phyloP scores from a whole-genome alignment of 2,113 vertebrate species.

The Erpornis zantholeuca region DNA sequence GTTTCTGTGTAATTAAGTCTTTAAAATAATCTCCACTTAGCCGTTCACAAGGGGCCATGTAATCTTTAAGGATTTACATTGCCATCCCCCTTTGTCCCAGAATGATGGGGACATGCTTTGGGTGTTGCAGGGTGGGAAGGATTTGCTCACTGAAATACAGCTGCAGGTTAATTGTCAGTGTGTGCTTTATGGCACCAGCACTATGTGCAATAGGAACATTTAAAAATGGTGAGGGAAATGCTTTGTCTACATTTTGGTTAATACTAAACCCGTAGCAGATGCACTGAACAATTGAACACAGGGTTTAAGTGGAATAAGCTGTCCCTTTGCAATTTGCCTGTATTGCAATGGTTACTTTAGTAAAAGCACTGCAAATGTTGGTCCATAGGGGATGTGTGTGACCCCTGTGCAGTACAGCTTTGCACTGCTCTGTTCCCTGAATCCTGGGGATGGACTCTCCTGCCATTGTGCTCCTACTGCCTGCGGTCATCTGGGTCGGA shows the following conservation, averaged over 20 bases:
- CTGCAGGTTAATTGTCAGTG: background rate
- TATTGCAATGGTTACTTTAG: background rate
- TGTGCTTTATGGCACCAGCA: background rate
- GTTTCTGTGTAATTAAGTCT: slow-evolving; percentile 75
- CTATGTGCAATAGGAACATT: rapidly evolving
- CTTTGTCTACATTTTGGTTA: background rate
- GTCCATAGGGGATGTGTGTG: background rate
- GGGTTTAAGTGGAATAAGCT: background rate
- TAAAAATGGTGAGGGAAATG: background rate
- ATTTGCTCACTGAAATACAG: background rate
- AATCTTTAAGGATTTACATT: slow-evolving; percentile 50
- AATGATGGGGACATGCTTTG: background rate
- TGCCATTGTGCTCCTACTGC: background rate
- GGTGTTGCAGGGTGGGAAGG: background rate
- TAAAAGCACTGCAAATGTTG: background rate
- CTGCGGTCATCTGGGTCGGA: background rate
- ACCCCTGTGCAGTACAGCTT: background rate
- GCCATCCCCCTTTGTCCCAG: background rate
- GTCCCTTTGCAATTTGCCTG: background rate
- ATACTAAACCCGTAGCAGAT: background rate
- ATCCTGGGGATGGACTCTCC: rapidly evolving
- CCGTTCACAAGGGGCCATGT: slow-evolving; percentile 21
- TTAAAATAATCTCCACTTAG: slow-evolving; percentile 74
- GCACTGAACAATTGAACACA: background rate
- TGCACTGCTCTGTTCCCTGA: background rate